These are phyloP conservation scores for Phyllostomus discolor DNA, from an alignment of 2,113 vertebrate genomes.

Conservation along the genomic window DNA sequence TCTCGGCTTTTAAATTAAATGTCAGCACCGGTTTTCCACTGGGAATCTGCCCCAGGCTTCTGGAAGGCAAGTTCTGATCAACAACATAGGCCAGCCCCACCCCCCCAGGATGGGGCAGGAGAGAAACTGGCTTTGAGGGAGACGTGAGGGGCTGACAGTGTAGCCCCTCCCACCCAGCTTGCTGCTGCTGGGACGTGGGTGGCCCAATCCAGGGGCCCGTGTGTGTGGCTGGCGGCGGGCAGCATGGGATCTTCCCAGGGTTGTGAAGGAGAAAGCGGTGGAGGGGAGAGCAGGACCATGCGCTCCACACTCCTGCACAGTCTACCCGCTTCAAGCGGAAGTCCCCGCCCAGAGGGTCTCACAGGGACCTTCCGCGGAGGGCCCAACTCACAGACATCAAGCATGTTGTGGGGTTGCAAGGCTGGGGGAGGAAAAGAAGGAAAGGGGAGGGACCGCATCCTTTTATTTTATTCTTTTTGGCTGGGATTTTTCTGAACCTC, in stretches of 20 bases:
- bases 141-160: too few relatives aligned
- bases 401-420: background rate
- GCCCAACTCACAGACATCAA: too few relatives aligned
- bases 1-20: conserved; percentile 79
- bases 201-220: background rate
- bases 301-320: background rate
- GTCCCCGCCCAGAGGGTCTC: too few relatives aligned
- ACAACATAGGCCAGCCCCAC: background rate
- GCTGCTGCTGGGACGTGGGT: background rate
- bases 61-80: conserved; percentile 45
- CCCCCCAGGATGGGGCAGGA: conserved; percentile 21
- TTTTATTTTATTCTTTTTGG: background rate
- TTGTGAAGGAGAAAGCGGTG: background rate
- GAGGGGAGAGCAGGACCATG: background rate
- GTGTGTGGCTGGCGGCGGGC: background rate
- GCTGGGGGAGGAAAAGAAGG: background rate
- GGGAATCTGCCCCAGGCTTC: conserved; percentile 60
- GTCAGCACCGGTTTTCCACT: conserved; percentile 73
- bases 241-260: background rate
- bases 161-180: too few relatives aligned
- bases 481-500: background rate
- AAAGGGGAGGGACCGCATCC: rapidly evolving
- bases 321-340: background rate
- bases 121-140: background rate
- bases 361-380: background rate